phyloP scores from a whole-genome alignment of 2,797 vertebrate genomes.

The Gephyroberyx darwinii region DNA sequence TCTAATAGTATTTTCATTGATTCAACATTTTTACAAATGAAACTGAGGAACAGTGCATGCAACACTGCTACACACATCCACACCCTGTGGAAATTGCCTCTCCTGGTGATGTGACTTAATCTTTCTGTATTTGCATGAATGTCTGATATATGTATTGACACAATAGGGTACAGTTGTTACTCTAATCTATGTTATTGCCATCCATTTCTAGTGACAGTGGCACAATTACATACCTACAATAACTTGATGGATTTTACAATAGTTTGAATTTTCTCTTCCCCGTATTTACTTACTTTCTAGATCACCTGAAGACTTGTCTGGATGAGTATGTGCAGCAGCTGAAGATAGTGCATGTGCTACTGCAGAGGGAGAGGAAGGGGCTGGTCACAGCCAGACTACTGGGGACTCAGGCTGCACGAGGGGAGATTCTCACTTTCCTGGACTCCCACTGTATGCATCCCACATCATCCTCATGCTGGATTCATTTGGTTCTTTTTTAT shows the following conservation, averaged over 20 bases:
- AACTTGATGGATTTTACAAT: background rate
- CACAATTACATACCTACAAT: background rate
- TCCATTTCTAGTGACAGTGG: background rate
- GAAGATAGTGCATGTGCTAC: constrained; percentile 82
- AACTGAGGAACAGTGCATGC: too few relatives aligned
- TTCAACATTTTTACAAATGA: too few relatives aligned
- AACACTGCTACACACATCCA: too few relatives aligned
- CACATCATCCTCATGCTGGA: background rate
- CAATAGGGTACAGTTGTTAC: background rate
- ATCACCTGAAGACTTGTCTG: constrained; percentile 80
- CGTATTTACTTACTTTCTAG: constrained; percentile 57
- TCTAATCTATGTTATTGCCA: background rate
- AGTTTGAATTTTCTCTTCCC: background rate
- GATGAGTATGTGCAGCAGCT: constrained; percentile 79
- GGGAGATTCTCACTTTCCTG: constrained; percentile 89
- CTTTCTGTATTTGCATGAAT: background rate
- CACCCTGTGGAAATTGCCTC: background rate
- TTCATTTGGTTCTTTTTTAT: background rate
- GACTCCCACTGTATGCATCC: constrained; percentile 89
- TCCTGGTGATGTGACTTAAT: background rate
- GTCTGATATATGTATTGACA: background rate
- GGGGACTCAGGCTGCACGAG: constrained; percentile 83
- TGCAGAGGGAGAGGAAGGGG: constrained; percentile 83
- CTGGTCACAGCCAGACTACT: constrained; percentile 84
- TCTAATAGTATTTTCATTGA: too few relatives aligned